Base-by-base conservation (phyloP, 2,888 invertebrate species). In the Iselma pallidipennis region DNA sequence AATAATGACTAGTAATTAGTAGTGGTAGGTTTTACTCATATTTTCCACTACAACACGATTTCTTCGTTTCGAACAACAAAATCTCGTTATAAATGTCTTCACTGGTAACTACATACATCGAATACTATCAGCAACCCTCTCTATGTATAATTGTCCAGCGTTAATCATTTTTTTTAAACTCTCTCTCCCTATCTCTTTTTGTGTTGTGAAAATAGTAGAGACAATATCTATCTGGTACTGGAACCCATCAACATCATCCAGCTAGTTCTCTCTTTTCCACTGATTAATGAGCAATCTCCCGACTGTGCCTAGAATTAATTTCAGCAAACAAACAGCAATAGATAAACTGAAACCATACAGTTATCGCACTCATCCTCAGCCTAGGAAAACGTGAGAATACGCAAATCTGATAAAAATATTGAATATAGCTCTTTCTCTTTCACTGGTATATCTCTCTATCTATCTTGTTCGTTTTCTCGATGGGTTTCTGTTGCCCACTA, bases 391-490 rank as follows among this genome's bases (percentile, higher is more conserved):
- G 81, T 80, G 80, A 81, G 80, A 80, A 80, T 80, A 78, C 78
- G 78, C 80, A 73, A 80, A 80, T 81, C 80, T 80, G 80, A 80
- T 81, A 80, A 79, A 79, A 79, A 79, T 76, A 76, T 76, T 75
- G 76, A 77, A 78, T 76, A 75, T 76, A 71, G 70, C 72, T 68
- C 67, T 66, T 65, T 51, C 49, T 52, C 28, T 51, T 54, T 55
- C 50, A 53, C 52, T 59, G 16, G 37, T 19, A 16, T 16, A 16
- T 37, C 37, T 16, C n/a, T 37, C 16, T 37, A 16, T 45, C 21
- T 45, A 19, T 45, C 10, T 45, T 19, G n/a, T n/a, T 37, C 7
- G 5, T 19, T 10, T 21, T 45, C n/a, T n/a, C n/a, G n/a, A n/a
- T n/a, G n/a, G 21, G 19, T 45, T 45, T 45, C 16, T 14, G 14